A percentile compares a stretch with the other conserved stretches of the same genome.
These are phyloP conservation scores for Tetropium fuscum DNA, from an alignment of 2,888 invertebrate species.

Conservation along the genomic window DNA sequence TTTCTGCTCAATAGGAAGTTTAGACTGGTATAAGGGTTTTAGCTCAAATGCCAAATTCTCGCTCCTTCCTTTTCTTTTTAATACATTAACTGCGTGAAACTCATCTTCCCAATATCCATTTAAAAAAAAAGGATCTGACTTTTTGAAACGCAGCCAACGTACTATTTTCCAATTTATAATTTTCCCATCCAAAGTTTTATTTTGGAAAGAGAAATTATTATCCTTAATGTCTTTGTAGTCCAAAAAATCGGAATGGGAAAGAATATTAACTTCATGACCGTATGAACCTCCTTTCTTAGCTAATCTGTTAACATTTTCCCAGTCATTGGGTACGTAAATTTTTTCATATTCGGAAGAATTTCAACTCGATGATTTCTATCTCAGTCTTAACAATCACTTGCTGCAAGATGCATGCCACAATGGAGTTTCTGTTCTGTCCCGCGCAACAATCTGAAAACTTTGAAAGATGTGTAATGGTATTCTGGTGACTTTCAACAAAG, in stretches of 20 bases:
- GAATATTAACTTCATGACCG: too few species aligned
- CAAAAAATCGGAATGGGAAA: too few species aligned
- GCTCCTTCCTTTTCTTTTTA: not conserved
- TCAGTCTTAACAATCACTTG: not conserved
- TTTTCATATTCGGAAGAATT: constrained; percentile 9
- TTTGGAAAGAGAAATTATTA: not conserved
- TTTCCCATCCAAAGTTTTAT: not conserved
- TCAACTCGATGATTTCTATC: constrained; percentile 3
- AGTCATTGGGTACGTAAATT: not conserved
- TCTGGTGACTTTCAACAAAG: not conserved
- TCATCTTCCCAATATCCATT: not conserved
- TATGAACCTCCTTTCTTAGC: not conserved
- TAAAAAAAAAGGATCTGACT: not conserved
- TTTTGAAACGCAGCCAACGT: not conserved
- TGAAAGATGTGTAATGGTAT: not conserved
- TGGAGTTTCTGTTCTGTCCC: not conserved
- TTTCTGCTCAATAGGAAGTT: not conserved
- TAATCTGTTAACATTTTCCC: not conserved
- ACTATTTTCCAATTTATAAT: not conserved
- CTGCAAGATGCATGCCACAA: not conserved
- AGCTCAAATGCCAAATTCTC: not conserved
- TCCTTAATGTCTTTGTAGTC: too few species aligned
- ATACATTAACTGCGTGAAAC: not conserved
- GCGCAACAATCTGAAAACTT: not conserved
- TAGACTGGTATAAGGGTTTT: not conserved